Base-by-base conservation (phyloP, 2,888 invertebrate genomes). In the Ennomos erosarius region DNA sequence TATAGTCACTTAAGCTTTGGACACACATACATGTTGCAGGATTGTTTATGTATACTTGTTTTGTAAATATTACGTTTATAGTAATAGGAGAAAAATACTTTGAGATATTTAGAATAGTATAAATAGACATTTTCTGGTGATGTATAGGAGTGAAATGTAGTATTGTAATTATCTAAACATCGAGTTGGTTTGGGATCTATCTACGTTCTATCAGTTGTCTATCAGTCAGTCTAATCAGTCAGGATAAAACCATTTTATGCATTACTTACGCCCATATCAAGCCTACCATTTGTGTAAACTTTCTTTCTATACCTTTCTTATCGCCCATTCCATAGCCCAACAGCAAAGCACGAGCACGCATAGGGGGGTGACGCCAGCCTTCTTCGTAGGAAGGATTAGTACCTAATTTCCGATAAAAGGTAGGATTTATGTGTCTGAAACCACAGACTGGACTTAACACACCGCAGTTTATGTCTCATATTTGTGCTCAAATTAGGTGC, bases 271-370 rank as follows among this genome's bases (percentile, higher is more conserved):
- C 26, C 26, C 26, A 26, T 6, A 26, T 26, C 26, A 26, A 26
- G 6, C 26, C 26, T 6, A 26, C 26, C 26, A 26, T 26, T 26
- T 26, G 26, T 26, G 26, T 26, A 6, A 26, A 26, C 26, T 26
- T 26, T 26, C 26, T 6, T 26, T 6, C 0, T 26, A 26, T 26
- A 26, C 26, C 26, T 4, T 26, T 16, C 8, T n/a, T 13, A 43
- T 26, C 48, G 42, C 37, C 38, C 9, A 9, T 43, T 48, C 11
- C 16, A 33, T 44, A 42, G 40, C 48, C 39, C 43, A 4, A 44
- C 49, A 37, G 40, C 55, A 65, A 66, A 61, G 60, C 57, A 64
- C 55, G 50, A 62, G 64, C 66, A 65, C 61, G 64, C 59, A 50
- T 52, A 50, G 33, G 9, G 43, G 43, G 11, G 48, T 16, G 47